Evolutionary conservation across 2,888 invertebrate genomes (phyloP).

Genomic region (Zelleria hepariella): DNA sequence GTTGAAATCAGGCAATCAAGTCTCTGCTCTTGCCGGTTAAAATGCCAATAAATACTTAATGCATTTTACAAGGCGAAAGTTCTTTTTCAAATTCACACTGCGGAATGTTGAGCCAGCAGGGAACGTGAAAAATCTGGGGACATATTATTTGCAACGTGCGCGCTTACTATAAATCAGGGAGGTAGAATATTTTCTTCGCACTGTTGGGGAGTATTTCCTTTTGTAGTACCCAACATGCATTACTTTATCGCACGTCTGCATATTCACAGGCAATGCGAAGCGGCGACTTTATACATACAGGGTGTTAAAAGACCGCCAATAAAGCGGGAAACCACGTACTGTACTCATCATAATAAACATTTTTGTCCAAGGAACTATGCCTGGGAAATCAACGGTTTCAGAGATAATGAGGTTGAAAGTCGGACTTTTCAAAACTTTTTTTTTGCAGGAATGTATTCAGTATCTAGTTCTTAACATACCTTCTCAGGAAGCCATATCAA

Average conservation of each 20-base stretch:
- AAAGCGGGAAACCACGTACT: no score
- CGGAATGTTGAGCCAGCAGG: slow-evolving; percentile 4
- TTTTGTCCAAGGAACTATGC: no score
- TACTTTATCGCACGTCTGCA: slow-evolving; percentile 40
- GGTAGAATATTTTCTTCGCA: slow-evolving; percentile 16
- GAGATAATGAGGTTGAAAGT: no score
- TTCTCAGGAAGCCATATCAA: no score
- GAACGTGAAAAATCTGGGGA: slow-evolving; percentile 6
- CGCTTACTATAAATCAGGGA: slow-evolving; percentile 23
- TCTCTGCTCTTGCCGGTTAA: no score
- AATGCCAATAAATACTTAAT: no score
- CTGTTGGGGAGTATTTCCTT: slow-evolving; percentile 25
- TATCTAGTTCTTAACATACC: no score
- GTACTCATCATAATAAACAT: no score
- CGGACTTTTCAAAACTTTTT: no score
- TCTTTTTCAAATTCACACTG: background rate
- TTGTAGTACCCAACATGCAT: slow-evolving; percentile 29
- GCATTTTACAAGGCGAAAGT: background rate
- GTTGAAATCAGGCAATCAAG: no score
- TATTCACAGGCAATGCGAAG: slow-evolving; percentile 28
- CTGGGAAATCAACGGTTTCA: no score
- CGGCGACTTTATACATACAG: slow-evolving; percentile 31
- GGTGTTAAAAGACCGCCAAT: background rate
- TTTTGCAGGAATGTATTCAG: no score
- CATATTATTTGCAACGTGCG: slow-evolving; percentile 16